Evolutionary conservation across 2,888 invertebrate species (phyloP), one percentile per base, ranked within the genome.

Genomic region (Boloria selene): DNA sequence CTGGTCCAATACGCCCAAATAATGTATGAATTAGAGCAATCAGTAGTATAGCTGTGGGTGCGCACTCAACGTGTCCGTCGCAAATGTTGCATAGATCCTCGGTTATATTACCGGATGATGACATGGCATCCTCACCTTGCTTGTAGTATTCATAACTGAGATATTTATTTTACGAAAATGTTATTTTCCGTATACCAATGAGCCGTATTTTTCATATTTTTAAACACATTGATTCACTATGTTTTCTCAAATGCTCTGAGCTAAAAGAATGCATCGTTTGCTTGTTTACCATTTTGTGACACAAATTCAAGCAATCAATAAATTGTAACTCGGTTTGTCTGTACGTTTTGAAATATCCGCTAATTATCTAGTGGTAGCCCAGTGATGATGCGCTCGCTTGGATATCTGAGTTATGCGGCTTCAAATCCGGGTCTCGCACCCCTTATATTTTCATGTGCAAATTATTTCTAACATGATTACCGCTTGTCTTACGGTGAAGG

Each of bases 21-120:
- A 92, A 69, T 0, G 91, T 88, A 65, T 92, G 90, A 1, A 92
- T 85, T 7, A 92, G 74, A 0, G 90, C 83, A 49, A 92, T 89
- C 0, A 92, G 79, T 0, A 92, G 85, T 16, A 92, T 87, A 10
- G 92, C 92, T 0, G 91, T 91, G 0, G 91, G 91, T 0, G 92
- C 91, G 68, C 91, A 92, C 72, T 92, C 92, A 26, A 90, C 82
- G 72, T 85, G 78, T 49, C 91, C 92, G 67, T 92, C 92, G 81
- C 91, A 92, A 74, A 88, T 80, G 72, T 82, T 87, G 76, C 92
- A 91, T 44, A 91, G 80, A 64, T 91, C 90, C 67, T 88, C 85
- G 67, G 90, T 89, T 58, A 83, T 75, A 74, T 90, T 90, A 69
- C 68, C 74, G 64, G 72, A 74, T 69, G 80, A 74, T 78, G 79